Evolutionary conservation across 2,113 vertebrate species (phyloP), one percentile per base, ranked within the genome.

Genomic region (Scartelaos histophorus): DNA sequence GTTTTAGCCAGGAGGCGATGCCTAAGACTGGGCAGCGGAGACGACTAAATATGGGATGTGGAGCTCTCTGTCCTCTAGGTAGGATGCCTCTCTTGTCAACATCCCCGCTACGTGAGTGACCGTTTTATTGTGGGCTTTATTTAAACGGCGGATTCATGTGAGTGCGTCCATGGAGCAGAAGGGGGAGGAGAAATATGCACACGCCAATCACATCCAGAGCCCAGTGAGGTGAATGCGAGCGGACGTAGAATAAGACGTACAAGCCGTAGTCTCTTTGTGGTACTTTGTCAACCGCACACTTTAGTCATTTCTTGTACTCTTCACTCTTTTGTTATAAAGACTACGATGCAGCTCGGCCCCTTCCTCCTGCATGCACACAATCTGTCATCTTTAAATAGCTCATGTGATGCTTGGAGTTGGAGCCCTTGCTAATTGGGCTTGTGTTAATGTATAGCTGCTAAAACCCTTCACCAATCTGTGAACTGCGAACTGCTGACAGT

Each of bases 31-130:
- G 83, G 72, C 71, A 69, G 79, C 79, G 64, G 70, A 85, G 76
- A 71, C 68, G 67, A 67, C 71, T 69, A 81, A 84, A 81, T 67
- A 88, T 90, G 88, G 88, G 86, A 76, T 90, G 86, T 82, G 90
- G 88, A 84, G 86, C 85, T 11, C 73, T 90, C 75, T 89, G 91
- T 79, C 87, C 83, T 82, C 83, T 83, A 88, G 87, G 89, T 91
- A 89, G 85, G 87, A 88, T 13, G 61, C 61, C 61, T 61, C 17
- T 62, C 29, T 34, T 35, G 60, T 64, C 29, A 64, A 11, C 38
- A 68, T 35, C 45, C 45, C 34, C 66, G 5, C 0, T 29, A 22
- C 35, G 24, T 19, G 3, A 60, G 5, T 17, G 16, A 21, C 25
- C 12, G 66, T 67, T 81, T 75, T 66, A 73, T 57, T 57, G 66